Evolutionary conservation across 2,888 invertebrate genomes (phyloP), one percentile per base, ranked within the genome.

Genomic region (Leucania comma): DNA sequence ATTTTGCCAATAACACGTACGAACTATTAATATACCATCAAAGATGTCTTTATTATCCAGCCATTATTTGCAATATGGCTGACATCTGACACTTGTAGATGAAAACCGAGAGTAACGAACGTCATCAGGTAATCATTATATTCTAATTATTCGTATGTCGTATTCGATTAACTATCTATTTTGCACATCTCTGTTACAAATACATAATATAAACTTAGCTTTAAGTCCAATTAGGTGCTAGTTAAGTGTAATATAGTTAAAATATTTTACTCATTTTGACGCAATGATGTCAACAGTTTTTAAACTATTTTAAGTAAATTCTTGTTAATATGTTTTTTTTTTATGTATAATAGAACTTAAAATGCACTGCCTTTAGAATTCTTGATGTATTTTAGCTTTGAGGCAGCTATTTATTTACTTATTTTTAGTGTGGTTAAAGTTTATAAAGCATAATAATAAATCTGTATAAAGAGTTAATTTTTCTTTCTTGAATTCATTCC

Each of bases 331-430:
- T 72, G 59, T 75, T 58, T 81, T 75, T 61, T 75, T 82, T 56
- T 71, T 67, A 56, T 84, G 83, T 84, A 70, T 65, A 74, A 62
- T 78, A 80, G 75, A 80, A 76, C 75, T 77, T 84, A 84, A 84
- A 81, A 83, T 87, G 87, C 90, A 89, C 90, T 91, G 91, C 89
- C 91, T 82, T 75, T 84, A 78, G 74, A 82, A 70, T 77, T 84
- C 84, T 83, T 71, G 72, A 85, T 79, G 80, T 84, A 78, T 70
- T 81, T 62, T 80, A 81, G 80, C 74, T 78, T 69, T 76, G 72
- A 72, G 90, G 90, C 91, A 90, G 87, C 85, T 90, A 88, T 87
- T 88, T 88, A 88, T 89, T 85, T 89, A 90, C 85, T 87, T 89
- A 88, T 86, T 86, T 79, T 86, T 70, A 83, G 86, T 81, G 81